Percentiles rank a stretch among this genome's conserved stretches.
Conservation (phyloP, 2,888 invertebrate species). For the Acanthoscelides obtectus region DNA sequence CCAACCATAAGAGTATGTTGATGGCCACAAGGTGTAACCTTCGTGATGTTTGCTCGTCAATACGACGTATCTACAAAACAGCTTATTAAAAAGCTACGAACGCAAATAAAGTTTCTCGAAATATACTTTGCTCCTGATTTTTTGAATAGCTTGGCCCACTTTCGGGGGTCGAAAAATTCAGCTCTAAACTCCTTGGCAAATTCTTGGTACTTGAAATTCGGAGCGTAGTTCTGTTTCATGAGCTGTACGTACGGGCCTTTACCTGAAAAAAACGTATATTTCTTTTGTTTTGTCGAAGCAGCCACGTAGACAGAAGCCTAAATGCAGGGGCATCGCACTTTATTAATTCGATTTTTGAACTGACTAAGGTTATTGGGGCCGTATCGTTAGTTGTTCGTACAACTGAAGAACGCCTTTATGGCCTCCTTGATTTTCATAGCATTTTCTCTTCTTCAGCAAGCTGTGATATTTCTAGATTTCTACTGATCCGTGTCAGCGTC, state of each 20-base stretch:
- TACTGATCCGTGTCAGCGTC: too few relatives aligned
- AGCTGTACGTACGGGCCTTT: slow-evolving; percentile 45
- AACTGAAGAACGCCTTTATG: too few relatives aligned
- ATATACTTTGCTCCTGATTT: slow-evolving; percentile 80
- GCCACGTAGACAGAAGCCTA: too few relatives aligned
- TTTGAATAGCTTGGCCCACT: slow-evolving; percentile 80
- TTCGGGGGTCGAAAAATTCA: slow-evolving; percentile 78
- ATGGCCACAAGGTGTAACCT: slow-evolving; percentile 82
- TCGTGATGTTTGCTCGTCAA: slow-evolving; percentile 87
- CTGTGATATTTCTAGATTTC: too few relatives aligned
- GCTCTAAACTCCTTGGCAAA: slow-evolving; percentile 86
- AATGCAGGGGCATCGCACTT: too few relatives aligned
- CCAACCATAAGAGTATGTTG: slow-evolving; percentile 77
- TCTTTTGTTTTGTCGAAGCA: too few relatives aligned
- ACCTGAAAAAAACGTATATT: too few relatives aligned
- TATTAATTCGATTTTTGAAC: too few relatives aligned
- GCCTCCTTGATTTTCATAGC: too few relatives aligned
- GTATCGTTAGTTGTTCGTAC: too few relatives aligned
- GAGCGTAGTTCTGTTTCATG: slow-evolving; percentile 79
- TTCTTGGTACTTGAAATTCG: slow-evolving; percentile 85
- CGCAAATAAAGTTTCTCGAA: background rate
- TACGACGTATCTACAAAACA: slow-evolving; percentile 58
- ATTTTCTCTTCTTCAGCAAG: too few relatives aligned
- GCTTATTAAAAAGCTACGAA: background rate
- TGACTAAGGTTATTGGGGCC: too few relatives aligned